Evolutionary conservation across 2,888 invertebrate species (phyloP).

Genomic region (Clistopyga incitator): DNA sequence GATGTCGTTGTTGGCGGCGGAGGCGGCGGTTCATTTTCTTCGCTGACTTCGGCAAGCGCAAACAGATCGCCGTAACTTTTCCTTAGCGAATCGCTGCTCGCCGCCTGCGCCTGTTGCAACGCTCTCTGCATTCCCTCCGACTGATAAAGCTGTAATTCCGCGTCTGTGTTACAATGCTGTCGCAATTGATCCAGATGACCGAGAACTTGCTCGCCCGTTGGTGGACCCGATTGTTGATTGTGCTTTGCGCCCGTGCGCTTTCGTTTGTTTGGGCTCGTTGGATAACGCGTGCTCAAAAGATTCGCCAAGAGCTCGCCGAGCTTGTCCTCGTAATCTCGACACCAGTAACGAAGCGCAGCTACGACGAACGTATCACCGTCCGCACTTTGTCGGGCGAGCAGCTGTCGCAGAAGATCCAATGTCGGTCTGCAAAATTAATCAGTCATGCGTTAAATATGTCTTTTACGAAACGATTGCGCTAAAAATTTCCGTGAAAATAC

Average conservation of each 20-base stretch:
- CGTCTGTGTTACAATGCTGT: slow-evolving; percentile 87
- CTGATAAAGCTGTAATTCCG: slow-evolving; percentile 89
- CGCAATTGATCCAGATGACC: slow-evolving; percentile 97
- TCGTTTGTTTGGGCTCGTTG: slow-evolving; percentile 95
- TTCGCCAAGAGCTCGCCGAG: slow-evolving; percentile 92
- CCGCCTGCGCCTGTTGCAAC: slow-evolving; percentile 93
- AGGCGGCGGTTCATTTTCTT: slow-evolving; percentile 89
- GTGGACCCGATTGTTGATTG: slow-evolving; percentile 89
- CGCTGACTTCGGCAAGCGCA: slow-evolving; percentile 91
- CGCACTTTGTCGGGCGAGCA: slow-evolving; percentile 90
- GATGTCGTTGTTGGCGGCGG: slow-evolving; percentile 86
- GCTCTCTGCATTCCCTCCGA: slow-evolving; percentile 97
- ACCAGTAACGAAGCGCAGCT: slow-evolving; percentile 97
- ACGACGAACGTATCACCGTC: slow-evolving; percentile 95
- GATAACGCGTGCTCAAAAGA: slow-evolving; percentile 92
- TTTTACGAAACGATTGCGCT: neutral
- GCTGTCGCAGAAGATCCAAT: slow-evolving; percentile 92
- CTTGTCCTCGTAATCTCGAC: slow-evolving; percentile 95
- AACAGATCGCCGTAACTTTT: slow-evolving; percentile 96
- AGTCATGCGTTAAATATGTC: neutral
- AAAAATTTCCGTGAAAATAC: neutral
- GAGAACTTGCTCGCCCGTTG: slow-evolving; percentile 93
- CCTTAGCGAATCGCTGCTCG: slow-evolving; percentile 95
- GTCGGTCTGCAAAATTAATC: slow-evolving; percentile 87
- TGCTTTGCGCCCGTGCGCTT: slow-evolving; percentile 91